These are phyloP conservation scores for Rousettus madagascariensis DNA, from an alignment of 2,797 vertebrate genomes.

Conservation along the genomic window DNA sequence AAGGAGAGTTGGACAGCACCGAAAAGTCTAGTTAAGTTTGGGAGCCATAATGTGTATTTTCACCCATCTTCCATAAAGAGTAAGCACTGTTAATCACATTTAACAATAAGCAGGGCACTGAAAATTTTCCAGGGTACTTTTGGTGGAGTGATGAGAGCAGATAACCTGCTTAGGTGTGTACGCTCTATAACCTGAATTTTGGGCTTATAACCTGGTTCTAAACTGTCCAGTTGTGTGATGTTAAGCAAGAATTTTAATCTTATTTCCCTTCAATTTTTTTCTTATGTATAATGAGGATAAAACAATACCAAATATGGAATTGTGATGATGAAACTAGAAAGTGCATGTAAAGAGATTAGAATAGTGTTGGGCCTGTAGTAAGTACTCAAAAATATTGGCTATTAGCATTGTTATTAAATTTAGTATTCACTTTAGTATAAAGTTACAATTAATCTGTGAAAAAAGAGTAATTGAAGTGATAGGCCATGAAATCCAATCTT, in stretches of 20 bases:
- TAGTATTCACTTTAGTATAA: background rate
- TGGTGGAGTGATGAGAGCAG: background rate
- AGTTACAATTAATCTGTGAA: background rate
- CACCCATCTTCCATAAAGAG: background rate
- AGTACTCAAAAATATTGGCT: background rate
- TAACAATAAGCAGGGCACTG: no score
- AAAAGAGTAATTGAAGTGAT: background rate
- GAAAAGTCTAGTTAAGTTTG: background rate
- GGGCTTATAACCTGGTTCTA: background rate
- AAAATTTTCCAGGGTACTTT: background rate
- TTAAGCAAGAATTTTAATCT: background rate
- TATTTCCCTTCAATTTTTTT: background rate
- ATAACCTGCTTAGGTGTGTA: fast-evolving
- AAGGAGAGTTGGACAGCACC: background rate
- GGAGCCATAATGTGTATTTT: background rate
- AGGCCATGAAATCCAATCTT: background rate
- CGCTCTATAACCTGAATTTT: background rate
- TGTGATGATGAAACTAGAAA: background rate
- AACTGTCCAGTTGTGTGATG: background rate
- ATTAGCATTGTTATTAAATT: background rate
- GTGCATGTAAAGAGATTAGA: background rate
- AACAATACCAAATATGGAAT: background rate
- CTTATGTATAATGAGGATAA: background rate
- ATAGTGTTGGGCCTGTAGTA: background rate
- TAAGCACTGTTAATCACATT: background rate